Evolutionary conservation across 1,140 invertebrate species (phyloP).

Genomic region (Bombus confusus): DNA sequence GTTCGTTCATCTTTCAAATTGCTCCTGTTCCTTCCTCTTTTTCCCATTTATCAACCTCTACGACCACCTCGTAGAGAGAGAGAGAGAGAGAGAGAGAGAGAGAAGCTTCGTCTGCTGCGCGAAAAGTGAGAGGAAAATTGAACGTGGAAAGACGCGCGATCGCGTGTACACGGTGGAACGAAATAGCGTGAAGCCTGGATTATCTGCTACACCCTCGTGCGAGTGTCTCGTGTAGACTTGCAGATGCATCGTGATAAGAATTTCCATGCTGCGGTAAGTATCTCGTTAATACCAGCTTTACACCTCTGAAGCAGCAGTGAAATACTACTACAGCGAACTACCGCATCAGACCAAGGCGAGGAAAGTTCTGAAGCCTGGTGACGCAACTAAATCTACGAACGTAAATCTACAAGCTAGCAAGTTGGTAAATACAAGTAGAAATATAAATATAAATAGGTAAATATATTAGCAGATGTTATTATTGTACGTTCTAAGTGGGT

Average conservation of each 20-base stretch:
- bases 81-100: no score
- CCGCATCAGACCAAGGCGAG: neutral
- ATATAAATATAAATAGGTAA: no score
- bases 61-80: neutral
- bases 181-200: constrained; percentile 44
- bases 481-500: no score
- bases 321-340: neutral
- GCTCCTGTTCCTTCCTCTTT: neutral
- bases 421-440: no score
- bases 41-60: neutral
- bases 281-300: constrained; percentile 32
- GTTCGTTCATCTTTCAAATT: neutral
- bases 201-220: constrained; percentile 47
- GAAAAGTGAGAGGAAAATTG: constrained; percentile 23
- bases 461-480: no score
- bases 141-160: neutral
- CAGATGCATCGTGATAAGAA: constrained; percentile 39
- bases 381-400: neutral
- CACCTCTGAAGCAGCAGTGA: neutral
- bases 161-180: constrained; percentile 31
- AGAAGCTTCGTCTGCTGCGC: neutral
- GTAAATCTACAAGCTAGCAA: neutral
- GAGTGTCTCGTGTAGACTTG: constrained; percentile 28
- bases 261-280: constrained; percentile 37
- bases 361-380: no score